Evolutionary conservation across 2,888 invertebrate genomes (phyloP).

Genomic region (Gymnocheta viridis): DNA sequence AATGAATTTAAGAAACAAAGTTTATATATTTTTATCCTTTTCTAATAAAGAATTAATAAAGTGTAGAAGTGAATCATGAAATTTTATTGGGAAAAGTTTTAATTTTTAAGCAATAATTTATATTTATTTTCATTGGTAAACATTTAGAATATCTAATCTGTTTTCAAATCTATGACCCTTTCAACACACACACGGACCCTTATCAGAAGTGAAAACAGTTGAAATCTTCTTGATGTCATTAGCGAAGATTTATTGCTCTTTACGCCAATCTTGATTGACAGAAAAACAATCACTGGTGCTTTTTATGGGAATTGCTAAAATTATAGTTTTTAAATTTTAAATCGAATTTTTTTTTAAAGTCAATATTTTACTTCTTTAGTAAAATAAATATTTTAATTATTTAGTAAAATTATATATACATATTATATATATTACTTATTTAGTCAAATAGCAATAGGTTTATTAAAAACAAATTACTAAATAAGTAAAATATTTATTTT

Average conservation of each 20-base stretch:
- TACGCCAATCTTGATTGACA: background rate
- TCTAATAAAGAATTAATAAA: background rate
- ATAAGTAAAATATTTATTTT: no score
- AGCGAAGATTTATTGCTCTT: background rate
- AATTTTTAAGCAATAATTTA: background rate
- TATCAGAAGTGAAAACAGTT: background rate
- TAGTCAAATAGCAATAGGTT: no score
- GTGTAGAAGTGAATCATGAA: background rate
- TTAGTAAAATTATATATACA: no score
- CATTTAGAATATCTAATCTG: background rate
- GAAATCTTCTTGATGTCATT: background rate
- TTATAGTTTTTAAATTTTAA: no score
- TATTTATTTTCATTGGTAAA: background rate
- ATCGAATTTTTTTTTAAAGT: no score
- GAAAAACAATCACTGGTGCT: background rate
- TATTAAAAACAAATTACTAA: no score
- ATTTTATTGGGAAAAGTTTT: background rate
- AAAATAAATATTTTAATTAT: no score
- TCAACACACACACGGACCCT: background rate
- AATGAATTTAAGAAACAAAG: no score
- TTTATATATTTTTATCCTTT: background rate
- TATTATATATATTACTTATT: no score
- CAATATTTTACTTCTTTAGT: no score
- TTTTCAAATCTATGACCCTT: background rate
- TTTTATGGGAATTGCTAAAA: no score